Base-by-base conservation (phyloP, 2,113 vertebrate genomes). In the Scolopax mira region DNA sequence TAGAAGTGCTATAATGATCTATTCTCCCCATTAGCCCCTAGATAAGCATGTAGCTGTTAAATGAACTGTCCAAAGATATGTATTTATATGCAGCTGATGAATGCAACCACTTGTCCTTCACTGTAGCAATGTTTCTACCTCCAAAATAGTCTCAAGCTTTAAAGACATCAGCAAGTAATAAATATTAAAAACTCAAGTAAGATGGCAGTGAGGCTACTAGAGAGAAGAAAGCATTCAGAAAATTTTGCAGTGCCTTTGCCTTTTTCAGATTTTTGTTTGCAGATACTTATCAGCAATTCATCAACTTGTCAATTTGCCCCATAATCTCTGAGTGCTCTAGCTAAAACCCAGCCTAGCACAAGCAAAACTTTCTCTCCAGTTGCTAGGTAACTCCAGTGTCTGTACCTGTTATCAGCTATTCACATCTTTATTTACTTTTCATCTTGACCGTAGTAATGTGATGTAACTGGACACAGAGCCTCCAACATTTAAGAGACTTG, bases 281-380 rank as follows among this genome's bases (percentile, higher is more conserved):
- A 22, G 85, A 81, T 88, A 69, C 57, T 94, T 94, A 95, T 75
- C 93, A 91, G 54, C 78, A 95, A 94, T 94, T 93, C 89, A 89
- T 89, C 87, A 94, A 37, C 19, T 85, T 95, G 82, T 87, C 89
- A 91, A 80, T 91, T 94, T 96, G 44, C 54, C 39, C 91, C 77
- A 77, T 89, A 95, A 92, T 89, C 73, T 94, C 80, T 5, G 61
- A 87, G 57, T 58, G 37, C 58, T 82, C 51, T 65, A 83, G 73
- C 8, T 25, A 41, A 75, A 25, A 64, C 79, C 57, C 52, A 91
- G 54, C 80, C 73, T 19, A 79, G 41, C 87, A 77, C 19, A 49
- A 85, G 70, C 31, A 82, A 71, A 92, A 75, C 27, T 74, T 93
- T 87, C 37, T 71, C 44, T 92, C 41, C 69, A 88, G 89, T 94